Percentiles rank a stretch among this genome's conserved stretches.
These are phyloP conservation scores for Sapayoa aenigma DNA, from an alignment of 2,113 vertebrate genomes.

Conservation along the genomic window DNA sequence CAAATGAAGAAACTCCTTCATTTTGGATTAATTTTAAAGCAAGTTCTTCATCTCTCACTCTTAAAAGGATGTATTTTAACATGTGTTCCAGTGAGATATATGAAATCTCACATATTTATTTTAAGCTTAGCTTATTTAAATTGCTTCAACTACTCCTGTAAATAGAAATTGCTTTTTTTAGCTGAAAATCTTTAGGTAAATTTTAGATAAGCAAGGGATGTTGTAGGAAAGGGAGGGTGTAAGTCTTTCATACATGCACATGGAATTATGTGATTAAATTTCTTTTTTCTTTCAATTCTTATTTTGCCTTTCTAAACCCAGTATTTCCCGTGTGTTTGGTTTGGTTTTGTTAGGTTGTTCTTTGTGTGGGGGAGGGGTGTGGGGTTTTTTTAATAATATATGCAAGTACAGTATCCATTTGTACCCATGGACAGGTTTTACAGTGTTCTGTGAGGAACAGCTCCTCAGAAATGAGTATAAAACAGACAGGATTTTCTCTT, in stretches of 20 bases:
- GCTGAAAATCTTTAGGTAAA: constrained; percentile 2
- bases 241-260: not conserved
- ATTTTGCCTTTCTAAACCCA: not conserved
- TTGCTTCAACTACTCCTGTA: not conserved
- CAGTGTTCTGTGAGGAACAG: not conserved
- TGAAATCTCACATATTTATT: constrained; percentile 21
- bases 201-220: not conserved
- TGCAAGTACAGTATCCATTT: not conserved
- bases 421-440: not conserved
- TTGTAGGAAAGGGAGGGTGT: not conserved
- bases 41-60: not conserved
- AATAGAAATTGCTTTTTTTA: not conserved
- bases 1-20: not conserved
- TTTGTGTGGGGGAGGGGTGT: not conserved
- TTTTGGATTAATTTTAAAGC: constrained; percentile 7
- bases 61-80: constrained; percentile 1
- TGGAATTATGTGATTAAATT: not conserved
- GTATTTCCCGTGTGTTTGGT: not conserved
- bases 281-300: not conserved
- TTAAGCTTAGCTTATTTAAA: constrained; percentile 12
- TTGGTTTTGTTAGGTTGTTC: not conserved
- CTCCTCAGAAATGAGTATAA: not conserved
- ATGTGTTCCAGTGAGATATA: not conserved
- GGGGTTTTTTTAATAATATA: not conserved
- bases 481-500: not conserved